These are phyloP conservation scores for Mechanitis mazaeus DNA, from an alignment of 2,888 invertebrate species.

Conservation along the genomic window DNA sequence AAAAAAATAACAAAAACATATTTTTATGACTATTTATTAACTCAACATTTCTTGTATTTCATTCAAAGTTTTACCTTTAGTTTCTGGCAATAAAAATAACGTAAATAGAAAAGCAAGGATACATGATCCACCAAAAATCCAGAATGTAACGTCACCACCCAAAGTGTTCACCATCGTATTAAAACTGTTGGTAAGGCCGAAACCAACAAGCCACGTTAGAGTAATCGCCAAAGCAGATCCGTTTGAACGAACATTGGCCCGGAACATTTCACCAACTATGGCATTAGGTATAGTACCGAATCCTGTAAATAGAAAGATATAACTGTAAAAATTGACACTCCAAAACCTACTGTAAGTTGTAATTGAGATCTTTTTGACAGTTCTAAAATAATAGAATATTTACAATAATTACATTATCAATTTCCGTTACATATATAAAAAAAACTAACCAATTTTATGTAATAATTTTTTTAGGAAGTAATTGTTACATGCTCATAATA, in stretches of 20 bases:
- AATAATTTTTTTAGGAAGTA: too few species aligned
- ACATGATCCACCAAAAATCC: constrained; percentile 40
- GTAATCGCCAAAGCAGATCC: constrained; percentile 45
- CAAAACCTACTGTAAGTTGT: too few species aligned
- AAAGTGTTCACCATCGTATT: constrained; percentile 36
- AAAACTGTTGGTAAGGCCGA: constrained; percentile 41
- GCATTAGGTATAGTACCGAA: constrained; percentile 45
- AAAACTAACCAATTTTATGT: too few species aligned
- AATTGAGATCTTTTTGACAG: too few species aligned
- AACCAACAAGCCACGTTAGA: constrained; percentile 44
- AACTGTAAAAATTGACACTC: too few species aligned
- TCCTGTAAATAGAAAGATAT: constrained; percentile 30
- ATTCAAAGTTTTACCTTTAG: constrained; percentile 42
- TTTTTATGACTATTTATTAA: constrained; percentile 17
- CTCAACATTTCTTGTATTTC: constrained; percentile 47
- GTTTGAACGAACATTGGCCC: constrained; percentile 39
- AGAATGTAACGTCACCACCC: constrained; percentile 43
- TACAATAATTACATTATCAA: too few species aligned
- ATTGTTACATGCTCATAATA: too few species aligned
- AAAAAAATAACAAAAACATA: constrained; percentile 6
- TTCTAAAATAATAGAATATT: too few species aligned
- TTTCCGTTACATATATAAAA: too few species aligned
- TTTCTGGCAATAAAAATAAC: constrained; percentile 43
- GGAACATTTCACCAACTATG: constrained; percentile 44
- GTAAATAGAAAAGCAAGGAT: constrained; percentile 39